Conservation (phyloP, 2,113 vertebrate genomes). For the Hyaena hyaena region DNA sequence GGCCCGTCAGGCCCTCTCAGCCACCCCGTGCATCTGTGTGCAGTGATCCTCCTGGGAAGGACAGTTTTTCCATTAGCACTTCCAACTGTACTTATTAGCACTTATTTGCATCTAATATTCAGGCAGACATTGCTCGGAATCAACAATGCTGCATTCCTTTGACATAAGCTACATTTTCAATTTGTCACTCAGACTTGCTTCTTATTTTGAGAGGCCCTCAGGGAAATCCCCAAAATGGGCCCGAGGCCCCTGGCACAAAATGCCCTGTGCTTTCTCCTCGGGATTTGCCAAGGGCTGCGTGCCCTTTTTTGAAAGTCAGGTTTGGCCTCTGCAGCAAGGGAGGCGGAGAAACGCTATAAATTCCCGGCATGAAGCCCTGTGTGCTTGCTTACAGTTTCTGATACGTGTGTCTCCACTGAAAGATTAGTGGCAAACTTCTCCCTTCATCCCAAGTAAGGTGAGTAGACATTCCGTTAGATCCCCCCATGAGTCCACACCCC, state of each 20-base stretch:
- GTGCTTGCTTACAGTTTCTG: background rate
- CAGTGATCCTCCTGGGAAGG: conserved; percentile 39
- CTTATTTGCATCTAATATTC: conserved; percentile 76
- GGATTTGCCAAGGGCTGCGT: conserved; percentile 62
- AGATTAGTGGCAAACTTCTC: conserved; percentile 66
- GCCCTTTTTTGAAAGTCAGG: conserved; percentile 79
- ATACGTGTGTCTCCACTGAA: conserved; percentile 45
- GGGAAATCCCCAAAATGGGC: background rate
- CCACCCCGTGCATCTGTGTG: background rate
- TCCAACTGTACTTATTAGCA: conserved; percentile 75
- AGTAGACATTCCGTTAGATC: background rate
- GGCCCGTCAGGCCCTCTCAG: background rate
- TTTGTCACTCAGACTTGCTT: background rate
- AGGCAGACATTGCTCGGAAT: conserved; percentile 46
- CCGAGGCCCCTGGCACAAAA: background rate
- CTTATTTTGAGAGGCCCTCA: background rate
- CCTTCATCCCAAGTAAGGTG: conserved; percentile 59
- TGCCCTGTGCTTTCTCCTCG: background rate
- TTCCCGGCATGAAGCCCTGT: background rate
- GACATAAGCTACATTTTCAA: background rate
- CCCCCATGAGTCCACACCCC: background rate
- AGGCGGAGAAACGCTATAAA: conserved; percentile 53
- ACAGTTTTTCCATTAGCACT: conserved; percentile 61
- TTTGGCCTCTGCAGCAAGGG: conserved; percentile 64
- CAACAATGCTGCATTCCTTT: conserved; percentile 55